These are phyloP conservation scores for Eupithecia inturbata DNA, from an alignment of 2,888 invertebrate species.

Conservation along the genomic window DNA sequence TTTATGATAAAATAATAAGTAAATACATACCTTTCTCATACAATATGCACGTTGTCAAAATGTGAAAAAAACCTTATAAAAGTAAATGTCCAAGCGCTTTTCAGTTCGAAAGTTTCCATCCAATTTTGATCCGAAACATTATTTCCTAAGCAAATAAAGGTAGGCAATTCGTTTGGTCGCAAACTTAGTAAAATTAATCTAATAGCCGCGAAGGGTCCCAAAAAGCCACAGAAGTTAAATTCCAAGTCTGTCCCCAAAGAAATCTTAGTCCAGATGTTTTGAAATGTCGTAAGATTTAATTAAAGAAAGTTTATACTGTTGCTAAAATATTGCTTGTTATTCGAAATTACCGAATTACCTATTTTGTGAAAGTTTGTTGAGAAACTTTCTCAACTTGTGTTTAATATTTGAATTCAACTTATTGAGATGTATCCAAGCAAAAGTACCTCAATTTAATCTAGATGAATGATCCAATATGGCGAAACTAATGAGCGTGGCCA, in stretches of 20 bases:
- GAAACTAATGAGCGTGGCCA: too few relatives aligned
- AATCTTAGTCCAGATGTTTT: slow-evolving; percentile 64
- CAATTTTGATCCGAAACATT: background rate
- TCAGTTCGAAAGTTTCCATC: background rate
- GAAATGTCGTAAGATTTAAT: slow-evolving; percentile 71
- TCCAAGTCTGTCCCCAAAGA: slow-evolving; percentile 45
- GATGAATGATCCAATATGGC: too few relatives aligned
- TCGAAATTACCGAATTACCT: slow-evolving; percentile 28
- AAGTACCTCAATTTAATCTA: too few relatives aligned
- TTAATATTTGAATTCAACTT: slow-evolving; percentile 4
- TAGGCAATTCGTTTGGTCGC: slow-evolving; percentile 26
- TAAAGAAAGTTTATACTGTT: slow-evolving; percentile 64
- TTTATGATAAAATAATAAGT: too few relatives aligned
- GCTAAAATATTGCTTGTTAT: slow-evolving; percentile 57
- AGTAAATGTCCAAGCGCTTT: background rate
- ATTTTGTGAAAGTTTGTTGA: background rate
- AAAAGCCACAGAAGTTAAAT: slow-evolving; percentile 54
- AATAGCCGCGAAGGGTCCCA: slow-evolving; percentile 45
- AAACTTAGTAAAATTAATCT: slow-evolving; percentile 32
- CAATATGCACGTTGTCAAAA: background rate
- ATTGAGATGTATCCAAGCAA: background rate
- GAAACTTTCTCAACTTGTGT: background rate
- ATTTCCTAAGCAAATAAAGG: slow-evolving; percentile 12
- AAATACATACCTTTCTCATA: too few relatives aligned
- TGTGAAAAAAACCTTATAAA: background rate